Conservation (phyloP, 2,888 invertebrate species). For the Platerodrilus igneus region DNA sequence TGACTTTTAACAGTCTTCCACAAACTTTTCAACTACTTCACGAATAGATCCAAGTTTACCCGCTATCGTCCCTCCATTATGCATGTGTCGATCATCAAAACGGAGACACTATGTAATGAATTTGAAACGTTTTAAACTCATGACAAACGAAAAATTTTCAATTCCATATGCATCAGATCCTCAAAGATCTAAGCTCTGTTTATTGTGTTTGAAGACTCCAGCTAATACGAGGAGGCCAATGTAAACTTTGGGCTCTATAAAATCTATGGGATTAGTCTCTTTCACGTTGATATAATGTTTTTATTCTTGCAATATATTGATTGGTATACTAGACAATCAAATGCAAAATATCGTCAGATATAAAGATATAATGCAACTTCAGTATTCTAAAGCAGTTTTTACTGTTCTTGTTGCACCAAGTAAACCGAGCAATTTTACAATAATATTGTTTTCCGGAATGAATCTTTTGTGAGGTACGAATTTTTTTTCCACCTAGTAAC, state of each 20-base stretch:
- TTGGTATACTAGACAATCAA: conserved; percentile 17
- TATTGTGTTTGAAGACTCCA: conserved; percentile 26
- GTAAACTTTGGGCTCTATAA: conserved; percentile 26
- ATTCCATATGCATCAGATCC: conserved; percentile 29
- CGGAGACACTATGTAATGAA: too few species aligned
- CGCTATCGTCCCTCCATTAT: conserved; percentile 17
- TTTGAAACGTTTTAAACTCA: conserved; percentile 31
- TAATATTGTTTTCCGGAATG: conserved; percentile 1
- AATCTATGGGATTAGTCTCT: too few species aligned
- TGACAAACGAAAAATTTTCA: conserved; percentile 31
- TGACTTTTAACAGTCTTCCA: conserved; percentile 32
- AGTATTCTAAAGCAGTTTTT: conserved; percentile 1
- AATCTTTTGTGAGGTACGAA: conserved; percentile 1
- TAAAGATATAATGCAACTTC: too few species aligned
- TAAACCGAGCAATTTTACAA: conserved; percentile 2
- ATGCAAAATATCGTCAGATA: not conserved
- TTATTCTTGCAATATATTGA: conserved; percentile 23
- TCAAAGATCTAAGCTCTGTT: conserved; percentile 29
- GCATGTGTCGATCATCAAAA: conserved; percentile 26
- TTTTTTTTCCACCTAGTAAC: conserved; percentile 6
- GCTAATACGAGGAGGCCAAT: conserved; percentile 26
- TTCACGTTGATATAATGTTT: conserved; percentile 17
- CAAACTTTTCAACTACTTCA: conserved; percentile 32
- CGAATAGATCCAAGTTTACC: conserved; percentile 30
- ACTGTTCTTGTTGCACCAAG: conserved; percentile 3